A percentile compares a stretch with the other conserved stretches of the same genome.
Conservation (phyloP, 1,140 invertebrate genomes). For the Teleopsis dalmanni region DNA sequence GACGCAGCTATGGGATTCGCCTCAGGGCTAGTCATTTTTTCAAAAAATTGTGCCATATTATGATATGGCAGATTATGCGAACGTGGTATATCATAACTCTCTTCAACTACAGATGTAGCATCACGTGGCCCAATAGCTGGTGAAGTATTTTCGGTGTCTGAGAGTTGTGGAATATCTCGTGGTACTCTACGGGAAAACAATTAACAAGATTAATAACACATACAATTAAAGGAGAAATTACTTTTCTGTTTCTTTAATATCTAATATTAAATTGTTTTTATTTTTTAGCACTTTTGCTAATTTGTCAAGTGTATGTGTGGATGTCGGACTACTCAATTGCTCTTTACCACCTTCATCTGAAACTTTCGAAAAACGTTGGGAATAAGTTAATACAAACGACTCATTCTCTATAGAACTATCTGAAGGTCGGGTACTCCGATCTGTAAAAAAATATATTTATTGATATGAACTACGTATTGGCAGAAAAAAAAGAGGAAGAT, state of each 20-base stretch:
- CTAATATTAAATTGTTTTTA: constrained; percentile 39
- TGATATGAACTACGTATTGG: too few relatives aligned
- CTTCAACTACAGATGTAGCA: constrained; percentile 48
- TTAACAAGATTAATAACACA: neutral
- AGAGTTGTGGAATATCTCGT: constrained; percentile 36
- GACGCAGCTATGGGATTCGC: constrained; percentile 32
- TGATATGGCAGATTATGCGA: constrained; percentile 50
- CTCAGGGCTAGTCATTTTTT: constrained; percentile 34
- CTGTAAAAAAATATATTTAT: constrained; percentile 16
- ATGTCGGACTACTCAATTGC: neutral
- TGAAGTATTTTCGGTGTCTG: constrained; percentile 44
- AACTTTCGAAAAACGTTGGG: constrained; percentile 51
- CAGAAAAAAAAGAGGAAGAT: neutral
- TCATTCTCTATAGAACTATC: constrained; percentile 52
- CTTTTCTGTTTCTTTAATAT: constrained; percentile 42
- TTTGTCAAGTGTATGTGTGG: constrained; percentile 22
- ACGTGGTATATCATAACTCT: constrained; percentile 66
- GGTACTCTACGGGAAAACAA: constrained; percentile 16
- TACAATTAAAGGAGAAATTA: constrained; percentile 6
- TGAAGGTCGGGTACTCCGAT: constrained; percentile 45
- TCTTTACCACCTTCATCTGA: constrained; percentile 31
- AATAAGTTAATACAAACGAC: constrained; percentile 51
- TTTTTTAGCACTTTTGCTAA: constrained; percentile 36
- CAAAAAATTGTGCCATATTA: constrained; percentile 37
- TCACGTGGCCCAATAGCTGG: constrained; percentile 36